Evolutionary conservation across 1,140 invertebrate genomes (phyloP).

Genomic region (Sycobia sp.): DNA sequence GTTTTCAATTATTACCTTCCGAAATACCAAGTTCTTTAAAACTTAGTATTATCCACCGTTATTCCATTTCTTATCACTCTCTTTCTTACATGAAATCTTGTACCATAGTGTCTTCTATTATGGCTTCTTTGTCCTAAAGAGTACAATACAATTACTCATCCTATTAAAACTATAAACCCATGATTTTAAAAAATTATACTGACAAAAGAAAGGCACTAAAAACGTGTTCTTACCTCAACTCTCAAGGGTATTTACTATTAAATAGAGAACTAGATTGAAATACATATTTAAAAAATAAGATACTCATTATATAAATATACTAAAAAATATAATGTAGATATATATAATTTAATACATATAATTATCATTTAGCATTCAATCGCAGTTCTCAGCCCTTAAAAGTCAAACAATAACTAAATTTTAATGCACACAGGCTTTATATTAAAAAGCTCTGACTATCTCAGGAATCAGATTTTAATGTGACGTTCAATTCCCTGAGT

Average conservation of each 20-base stretch:
- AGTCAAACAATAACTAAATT: background rate
- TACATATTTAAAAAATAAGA: background rate
- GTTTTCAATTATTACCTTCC: too few species aligned
- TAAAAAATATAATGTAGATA: background rate
- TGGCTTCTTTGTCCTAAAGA: background rate
- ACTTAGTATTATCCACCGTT: background rate
- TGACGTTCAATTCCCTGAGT: too few species aligned
- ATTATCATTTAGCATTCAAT: constrained; percentile 4
- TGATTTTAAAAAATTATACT: background rate
- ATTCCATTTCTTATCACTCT: background rate
- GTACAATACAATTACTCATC: constrained; percentile 8
- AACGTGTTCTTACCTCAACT: constrained; percentile 22
- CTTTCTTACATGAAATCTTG: background rate
- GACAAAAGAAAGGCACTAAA: constrained; percentile 32
- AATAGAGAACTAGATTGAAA: background rate
- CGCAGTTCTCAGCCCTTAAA: background rate
- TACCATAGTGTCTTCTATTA: background rate
- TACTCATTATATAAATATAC: background rate
- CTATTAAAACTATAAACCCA: background rate
- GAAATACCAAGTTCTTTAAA: too few species aligned
- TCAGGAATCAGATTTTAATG: background rate
- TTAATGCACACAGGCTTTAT: too few species aligned
- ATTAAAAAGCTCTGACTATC: too few species aligned
- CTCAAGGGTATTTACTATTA: background rate
- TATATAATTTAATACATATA: background rate